Conservation (phyloP, 2,113 vertebrate species). For the Pogona vitticeps region DNA sequence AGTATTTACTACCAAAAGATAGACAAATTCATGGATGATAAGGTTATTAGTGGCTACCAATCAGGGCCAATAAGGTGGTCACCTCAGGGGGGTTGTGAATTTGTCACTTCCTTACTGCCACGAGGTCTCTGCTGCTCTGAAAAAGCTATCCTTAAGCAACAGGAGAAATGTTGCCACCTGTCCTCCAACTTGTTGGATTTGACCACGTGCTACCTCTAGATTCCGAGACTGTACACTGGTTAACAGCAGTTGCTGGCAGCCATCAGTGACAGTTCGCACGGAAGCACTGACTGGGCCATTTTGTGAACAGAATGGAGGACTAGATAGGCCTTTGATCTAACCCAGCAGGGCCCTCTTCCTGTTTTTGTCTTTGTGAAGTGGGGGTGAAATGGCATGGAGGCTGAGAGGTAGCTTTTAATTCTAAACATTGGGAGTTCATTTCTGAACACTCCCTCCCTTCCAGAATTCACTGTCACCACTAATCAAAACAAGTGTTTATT, state of each 20-base stretch:
- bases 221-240: neutral
- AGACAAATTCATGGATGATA: too few species aligned
- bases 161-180: too few species aligned
- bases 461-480: neutral
- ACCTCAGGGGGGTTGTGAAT: too few species aligned
- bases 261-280: too few species aligned
- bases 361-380: neutral
- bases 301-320: neutral
- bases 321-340: neutral
- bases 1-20: too few species aligned
- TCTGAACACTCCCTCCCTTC: neutral
- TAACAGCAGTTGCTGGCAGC: too few species aligned
- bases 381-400: neutral
- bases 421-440: neutral
- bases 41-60: too few species aligned
- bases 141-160: too few species aligned
- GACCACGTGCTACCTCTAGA: neutral
- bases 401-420: neutral
- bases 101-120: too few species aligned
- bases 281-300: neutral
- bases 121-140: too few species aligned
- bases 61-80: too few species aligned
- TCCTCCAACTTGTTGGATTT: too few species aligned
- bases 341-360: neutral
- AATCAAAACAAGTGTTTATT: neutral